phyloP scores from a whole-genome alignment of 2,113 vertebrate genomes.

The Chloropsis cyanopogon region DNA sequence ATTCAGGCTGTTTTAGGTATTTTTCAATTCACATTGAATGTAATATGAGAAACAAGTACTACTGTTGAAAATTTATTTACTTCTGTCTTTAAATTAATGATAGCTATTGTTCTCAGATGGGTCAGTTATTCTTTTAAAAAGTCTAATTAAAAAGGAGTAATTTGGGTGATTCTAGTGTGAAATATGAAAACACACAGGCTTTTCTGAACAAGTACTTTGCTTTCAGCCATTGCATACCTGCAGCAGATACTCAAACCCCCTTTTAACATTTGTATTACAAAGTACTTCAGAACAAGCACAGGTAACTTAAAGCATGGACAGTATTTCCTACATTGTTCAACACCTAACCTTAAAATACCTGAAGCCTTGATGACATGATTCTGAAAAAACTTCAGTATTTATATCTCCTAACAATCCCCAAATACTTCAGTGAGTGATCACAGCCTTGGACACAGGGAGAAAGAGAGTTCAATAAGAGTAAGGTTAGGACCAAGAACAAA shows the following conservation, averaged over 20 bases:
- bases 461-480: neutral
- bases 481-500: neutral
- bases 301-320: neutral
- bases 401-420: neutral
- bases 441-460: neutral
- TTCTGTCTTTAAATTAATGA: neutral
- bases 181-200: neutral
- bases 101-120: neutral
- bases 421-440: neutral
- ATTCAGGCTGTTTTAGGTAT: neutral
- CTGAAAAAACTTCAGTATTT: neutral
- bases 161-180: neutral
- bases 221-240: neutral
- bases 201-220: neutral
- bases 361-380: neutral
- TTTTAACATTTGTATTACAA: neutral
- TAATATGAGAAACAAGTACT: neutral
- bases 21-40: neutral
- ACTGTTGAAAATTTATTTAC: neutral
- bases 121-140: neutral
- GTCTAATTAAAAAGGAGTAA: neutral
- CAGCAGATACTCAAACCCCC: neutral
- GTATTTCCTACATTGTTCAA: neutral
- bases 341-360: neutral
- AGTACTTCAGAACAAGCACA: neutral